Evolutionary conservation across 2,888 invertebrate genomes (phyloP).

Genomic region (Tortrix viridana): DNA sequence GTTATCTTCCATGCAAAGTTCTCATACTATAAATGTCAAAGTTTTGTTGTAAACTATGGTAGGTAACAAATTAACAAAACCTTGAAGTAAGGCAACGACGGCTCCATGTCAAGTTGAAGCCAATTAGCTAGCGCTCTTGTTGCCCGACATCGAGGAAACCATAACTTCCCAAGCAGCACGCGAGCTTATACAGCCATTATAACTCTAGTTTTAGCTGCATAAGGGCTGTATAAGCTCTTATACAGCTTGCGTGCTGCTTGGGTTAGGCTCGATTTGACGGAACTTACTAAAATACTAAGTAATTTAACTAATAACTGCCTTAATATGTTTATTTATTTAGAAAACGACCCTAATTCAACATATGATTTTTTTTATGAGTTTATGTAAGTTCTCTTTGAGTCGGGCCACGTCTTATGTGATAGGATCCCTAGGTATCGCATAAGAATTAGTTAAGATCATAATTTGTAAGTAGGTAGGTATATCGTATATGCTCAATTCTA

Average conservation of each 20-base stretch:
- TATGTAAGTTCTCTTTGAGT: constrained; percentile 56
- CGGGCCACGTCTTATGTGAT: constrained; percentile 46
- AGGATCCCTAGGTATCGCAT: constrained; percentile 10
- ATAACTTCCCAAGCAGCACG: no score
- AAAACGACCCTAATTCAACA: no score
- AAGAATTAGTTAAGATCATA: neutral
- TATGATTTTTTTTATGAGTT: neutral
- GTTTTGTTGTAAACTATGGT: neutral
- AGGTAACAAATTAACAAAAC: neutral
- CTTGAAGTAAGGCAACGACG: constrained; percentile 55
- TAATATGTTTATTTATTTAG: neutral
- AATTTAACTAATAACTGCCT: neutral
- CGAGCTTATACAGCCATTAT: no score
- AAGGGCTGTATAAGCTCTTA: no score
- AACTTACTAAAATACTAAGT: constrained; percentile 45
- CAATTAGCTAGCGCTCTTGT: constrained; percentile 53
- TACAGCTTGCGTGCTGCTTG: no score
- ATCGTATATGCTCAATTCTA: constrained; percentile 49
- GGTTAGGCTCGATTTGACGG: constrained; percentile 54
- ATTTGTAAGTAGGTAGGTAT: neutral
- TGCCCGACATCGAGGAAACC: constrained; percentile 52
- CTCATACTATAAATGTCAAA: neutral
- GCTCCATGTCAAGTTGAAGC: constrained; percentile 34
- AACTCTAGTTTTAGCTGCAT: no score
- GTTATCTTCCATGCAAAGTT: no score